Evolutionary conservation across 2,113 vertebrate species (phyloP).

Genomic region (Corynorhinus townsendii): DNA sequence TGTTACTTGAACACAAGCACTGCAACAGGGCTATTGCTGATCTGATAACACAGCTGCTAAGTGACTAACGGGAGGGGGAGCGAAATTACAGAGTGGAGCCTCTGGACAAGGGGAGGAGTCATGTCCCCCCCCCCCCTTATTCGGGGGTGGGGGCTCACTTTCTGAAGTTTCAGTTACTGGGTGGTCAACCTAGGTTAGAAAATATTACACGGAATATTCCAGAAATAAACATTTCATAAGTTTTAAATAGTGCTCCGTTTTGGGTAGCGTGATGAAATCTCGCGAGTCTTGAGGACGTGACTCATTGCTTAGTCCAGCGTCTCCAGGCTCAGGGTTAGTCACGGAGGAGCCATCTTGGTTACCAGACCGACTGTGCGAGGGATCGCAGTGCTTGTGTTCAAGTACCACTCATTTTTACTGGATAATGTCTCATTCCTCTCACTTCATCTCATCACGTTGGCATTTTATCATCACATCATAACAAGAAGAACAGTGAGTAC

Average conservation of each 20-base stretch:
- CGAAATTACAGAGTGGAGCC: background rate
- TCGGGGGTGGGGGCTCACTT: background rate
- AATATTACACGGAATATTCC: background rate
- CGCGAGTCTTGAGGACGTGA: background rate
- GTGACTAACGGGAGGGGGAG: background rate
- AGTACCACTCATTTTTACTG: background rate
- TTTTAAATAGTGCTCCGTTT: background rate
- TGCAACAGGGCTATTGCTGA: background rate
- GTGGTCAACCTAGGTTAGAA: background rate
- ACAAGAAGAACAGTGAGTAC: background rate
- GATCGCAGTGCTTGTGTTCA: background rate
- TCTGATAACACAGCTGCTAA: background rate
- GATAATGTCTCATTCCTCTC: background rate
- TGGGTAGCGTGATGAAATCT: background rate
- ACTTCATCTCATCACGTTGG: background rate
- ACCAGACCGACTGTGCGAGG: background rate
- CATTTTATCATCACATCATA: background rate
- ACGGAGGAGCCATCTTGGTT: background rate
- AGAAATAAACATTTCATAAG: background rate
- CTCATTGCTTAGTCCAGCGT: too few relatives aligned
- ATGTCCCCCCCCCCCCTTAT: background rate
- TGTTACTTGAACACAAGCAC: background rate
- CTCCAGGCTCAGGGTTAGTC: background rate
- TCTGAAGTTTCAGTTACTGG: background rate
- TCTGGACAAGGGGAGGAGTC: background rate